Base-by-base conservation (phyloP, 2,888 invertebrate species). In the Tholera decimalis region DNA sequence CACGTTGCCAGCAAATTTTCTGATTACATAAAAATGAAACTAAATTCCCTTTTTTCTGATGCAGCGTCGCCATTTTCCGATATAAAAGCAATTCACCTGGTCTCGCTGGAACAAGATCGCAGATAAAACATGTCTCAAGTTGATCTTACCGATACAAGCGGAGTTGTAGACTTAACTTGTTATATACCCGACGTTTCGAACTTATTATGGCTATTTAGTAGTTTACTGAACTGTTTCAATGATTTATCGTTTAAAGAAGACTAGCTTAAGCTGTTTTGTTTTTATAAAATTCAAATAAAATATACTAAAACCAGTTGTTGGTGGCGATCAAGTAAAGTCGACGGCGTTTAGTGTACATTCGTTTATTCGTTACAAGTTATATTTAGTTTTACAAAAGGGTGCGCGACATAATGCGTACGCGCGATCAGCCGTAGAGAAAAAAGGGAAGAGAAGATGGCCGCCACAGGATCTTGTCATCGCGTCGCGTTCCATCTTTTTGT, bases 111-210 rank as follows among this genome's bases (percentile, higher is more conserved):
- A 15, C 13, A 26, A 59, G 77, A 77, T 77, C 55, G 30, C 8
- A 51, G 77, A 77, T 77, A 77, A 15, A 28, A 30, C 77, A 77
- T 59, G 77, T 39, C 35, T 54, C 58, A 9, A 62, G 61, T 56
- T 30, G 68, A 77, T 68, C 39, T 22, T 30, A 22, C 9, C 18
- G 77, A 77, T 76, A 60, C n/a, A 8, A 18, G 8, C 20, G 26
- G 72, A 46, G 54, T 64, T 73, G 58, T 64, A 8, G 53, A 73
- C 51, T 59, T 76, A 63, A 74, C 55, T 74, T 57, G 44, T 59
- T 58, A 8, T 33, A 58, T 57, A 30, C 18, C 35, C 55, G 50
- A 46, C 54, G 8, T 44, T 51, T 9, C 5, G 9, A 2, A 46
- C 24, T 0, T 28, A 44, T 49, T 24, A 18, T 20, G 63, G 37